A percentile compares a stretch with the other conserved stretches of the same genome.
phyloP scores from a whole-genome alignment of 1,140 invertebrate genomes.

The Eciton burchellii region DNA sequence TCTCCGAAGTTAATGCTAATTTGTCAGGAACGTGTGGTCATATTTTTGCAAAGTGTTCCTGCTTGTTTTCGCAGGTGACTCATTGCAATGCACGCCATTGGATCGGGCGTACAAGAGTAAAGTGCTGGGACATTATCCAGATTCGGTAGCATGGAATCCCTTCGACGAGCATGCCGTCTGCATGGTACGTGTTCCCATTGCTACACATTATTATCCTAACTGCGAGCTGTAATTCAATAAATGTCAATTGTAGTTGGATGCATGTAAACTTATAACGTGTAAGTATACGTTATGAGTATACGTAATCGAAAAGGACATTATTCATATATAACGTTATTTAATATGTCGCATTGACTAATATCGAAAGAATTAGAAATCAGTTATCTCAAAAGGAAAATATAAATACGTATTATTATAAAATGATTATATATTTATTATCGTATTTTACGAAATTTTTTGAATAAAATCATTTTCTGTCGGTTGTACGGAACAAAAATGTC shows the following conservation, averaged over 20 bases:
- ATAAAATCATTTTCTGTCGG: neutral
- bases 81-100: constrained; percentile 94
- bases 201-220: neutral
- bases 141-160: constrained; percentile 95
- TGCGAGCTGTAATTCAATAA: neutral
- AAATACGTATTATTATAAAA: too few species aligned
- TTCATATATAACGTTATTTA: too few species aligned
- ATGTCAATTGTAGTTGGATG: neutral
- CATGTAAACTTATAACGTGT: constrained; percentile 3
- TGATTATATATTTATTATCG: too few species aligned
- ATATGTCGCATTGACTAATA: too few species aligned
- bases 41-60: neutral
- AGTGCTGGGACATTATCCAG: constrained; percentile 97
- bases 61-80: constrained; percentile 89
- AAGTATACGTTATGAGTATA: neutral
- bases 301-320: neutral
- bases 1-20: neutral
- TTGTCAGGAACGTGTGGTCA: neutral
- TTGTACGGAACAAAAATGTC: neutral
- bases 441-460: neutral
- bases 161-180: constrained; percentile 98
- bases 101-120: constrained; percentile 97
- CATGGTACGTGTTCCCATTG: constrained; percentile 89
- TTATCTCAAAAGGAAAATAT: too few species aligned
- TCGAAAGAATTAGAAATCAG: too few species aligned